Percentiles rank a stretch among this genome's conserved stretches.
Evolutionary conservation across 2,888 invertebrate genomes (phyloP).

Genomic region (Rhimphoctona megacephalus): DNA sequence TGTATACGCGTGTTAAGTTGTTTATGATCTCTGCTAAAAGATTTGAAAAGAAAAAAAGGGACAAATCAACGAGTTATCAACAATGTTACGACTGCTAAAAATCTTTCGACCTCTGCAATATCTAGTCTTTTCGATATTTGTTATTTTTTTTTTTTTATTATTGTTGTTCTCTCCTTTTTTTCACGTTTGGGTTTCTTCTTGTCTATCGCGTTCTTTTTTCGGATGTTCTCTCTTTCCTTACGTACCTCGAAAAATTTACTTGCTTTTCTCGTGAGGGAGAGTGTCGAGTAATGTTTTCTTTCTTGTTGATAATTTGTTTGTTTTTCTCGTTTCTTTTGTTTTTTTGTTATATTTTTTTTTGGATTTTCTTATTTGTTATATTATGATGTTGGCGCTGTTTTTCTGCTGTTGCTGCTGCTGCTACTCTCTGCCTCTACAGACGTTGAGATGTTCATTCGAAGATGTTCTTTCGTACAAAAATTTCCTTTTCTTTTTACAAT

Average conservation of each 20-base stretch:
- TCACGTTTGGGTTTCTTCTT: not conserved
- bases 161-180: not conserved
- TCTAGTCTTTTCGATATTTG: not conserved
- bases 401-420: slow-evolving; percentile 75
- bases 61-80: not conserved
- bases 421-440: slow-evolving; percentile 68
- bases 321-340: slow-evolving; percentile 72
- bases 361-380: slow-evolving; percentile 73
- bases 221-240: slow-evolving; percentile 70
- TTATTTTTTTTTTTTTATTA: not conserved
- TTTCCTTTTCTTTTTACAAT: not conserved
- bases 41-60: not conserved
- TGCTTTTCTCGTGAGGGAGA: slow-evolving; percentile 74
- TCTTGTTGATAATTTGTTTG: slow-evolving; percentile 73
- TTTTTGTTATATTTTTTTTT: slow-evolving; percentile 71
- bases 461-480: not conserved
- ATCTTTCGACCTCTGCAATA: not conserved
- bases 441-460: not conserved
- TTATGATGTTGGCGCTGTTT: slow-evolving; percentile 72
- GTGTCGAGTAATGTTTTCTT: slow-evolving; percentile 80
- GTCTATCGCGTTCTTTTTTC: slow-evolving; percentile 23
- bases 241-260: slow-evolving; percentile 72
- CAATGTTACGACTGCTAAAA: not conserved
- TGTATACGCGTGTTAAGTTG: not conserved
- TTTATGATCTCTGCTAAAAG: not conserved